These are phyloP conservation scores for Drosophila rubida DNA, from an alignment of 2,888 invertebrate genomes.

Conservation along the genomic window DNA sequence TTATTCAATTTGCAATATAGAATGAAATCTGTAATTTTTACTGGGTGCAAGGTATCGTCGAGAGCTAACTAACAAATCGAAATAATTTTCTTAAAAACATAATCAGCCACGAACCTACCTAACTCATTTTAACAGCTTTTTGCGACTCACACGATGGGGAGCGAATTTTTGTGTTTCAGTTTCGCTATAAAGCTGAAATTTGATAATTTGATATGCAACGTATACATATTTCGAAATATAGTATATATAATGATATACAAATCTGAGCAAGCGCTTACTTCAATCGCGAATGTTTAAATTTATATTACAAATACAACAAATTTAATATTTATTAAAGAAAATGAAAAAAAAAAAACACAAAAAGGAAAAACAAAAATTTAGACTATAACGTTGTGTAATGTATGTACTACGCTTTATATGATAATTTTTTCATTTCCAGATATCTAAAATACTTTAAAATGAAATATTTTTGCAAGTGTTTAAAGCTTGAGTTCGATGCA, in stretches of 20 bases:
- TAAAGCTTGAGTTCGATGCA: slow-evolving; percentile 46
- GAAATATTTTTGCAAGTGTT: slow-evolving; percentile 50
- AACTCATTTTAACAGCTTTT: slow-evolving; percentile 63
- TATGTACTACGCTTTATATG: slow-evolving; percentile 54
- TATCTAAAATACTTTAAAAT: slow-evolving; percentile 34
- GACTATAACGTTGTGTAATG: slow-evolving; percentile 65
- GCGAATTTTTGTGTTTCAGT: slow-evolving; percentile 37
- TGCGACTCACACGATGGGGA: slow-evolving; percentile 29
- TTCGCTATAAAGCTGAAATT: slow-evolving; percentile 32
- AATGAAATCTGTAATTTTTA: neutral
- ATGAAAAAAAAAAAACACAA: slow-evolving; percentile 27
- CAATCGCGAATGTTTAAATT: slow-evolving; percentile 45
- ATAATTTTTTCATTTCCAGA: slow-evolving; percentile 41
- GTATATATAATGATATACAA: slow-evolving; percentile 39
- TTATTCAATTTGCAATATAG: neutral
- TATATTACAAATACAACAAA: slow-evolving; percentile 38
- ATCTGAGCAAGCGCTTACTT: slow-evolving; percentile 56
- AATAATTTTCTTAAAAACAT: slow-evolving; percentile 43
- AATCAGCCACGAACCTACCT: slow-evolving; percentile 67
- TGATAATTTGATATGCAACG: slow-evolving; percentile 62
- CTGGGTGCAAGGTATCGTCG: neutral
- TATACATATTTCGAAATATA: slow-evolving; percentile 64
- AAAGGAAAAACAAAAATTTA: slow-evolving; percentile 51
- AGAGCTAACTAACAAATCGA: slow-evolving; percentile 2
- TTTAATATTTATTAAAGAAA: slow-evolving; percentile 51